phyloP scores from a whole-genome alignment of 1,140 invertebrate species.

The Leptinotarsa lineolata region DNA sequence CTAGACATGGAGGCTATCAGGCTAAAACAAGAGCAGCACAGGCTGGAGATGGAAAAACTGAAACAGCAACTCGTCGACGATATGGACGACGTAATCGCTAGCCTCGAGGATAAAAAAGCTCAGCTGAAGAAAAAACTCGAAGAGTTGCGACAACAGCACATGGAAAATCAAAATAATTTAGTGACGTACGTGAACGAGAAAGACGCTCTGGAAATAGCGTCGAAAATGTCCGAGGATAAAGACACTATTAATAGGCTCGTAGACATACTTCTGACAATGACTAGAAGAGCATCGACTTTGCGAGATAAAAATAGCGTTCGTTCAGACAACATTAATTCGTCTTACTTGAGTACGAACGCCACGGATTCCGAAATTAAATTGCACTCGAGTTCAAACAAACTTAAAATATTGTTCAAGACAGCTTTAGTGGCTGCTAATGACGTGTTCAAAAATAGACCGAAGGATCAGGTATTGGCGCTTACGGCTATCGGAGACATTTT shows the following conservation, averaged over 20 bases:
- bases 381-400: slow-evolving; percentile 39
- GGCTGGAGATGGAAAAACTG: slow-evolving; percentile 44
- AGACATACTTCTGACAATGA: slow-evolving; percentile 52
- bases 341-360: slow-evolving; percentile 35
- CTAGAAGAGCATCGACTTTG: slow-evolving; percentile 47
- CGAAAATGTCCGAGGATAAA: slow-evolving; percentile 47
- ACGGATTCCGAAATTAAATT: slow-evolving; percentile 47
- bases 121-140: slow-evolving; percentile 51
- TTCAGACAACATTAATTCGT: slow-evolving; percentile 50
- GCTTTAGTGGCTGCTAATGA: slow-evolving; percentile 52
- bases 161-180: slow-evolving; percentile 45
- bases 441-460: slow-evolving; percentile 52
- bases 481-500: slow-evolving; percentile 47
- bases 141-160: slow-evolving; percentile 48
- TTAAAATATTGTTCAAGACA: slow-evolving; percentile 52
- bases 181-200: slow-evolving; percentile 48
- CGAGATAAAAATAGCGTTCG: slow-evolving; percentile 51
- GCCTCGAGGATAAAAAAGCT: slow-evolving; percentile 50
- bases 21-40: slow-evolving; percentile 47
- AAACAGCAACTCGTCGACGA: slow-evolving; percentile 46
- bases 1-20: slow-evolving; percentile 42
- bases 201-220: slow-evolving; percentile 49
- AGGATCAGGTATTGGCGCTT: slow-evolving; percentile 51
- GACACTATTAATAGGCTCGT: slow-evolving; percentile 50
- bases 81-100: slow-evolving; percentile 50